Evolutionary conservation across 2,113 vertebrate species (phyloP).

Genomic region (Gallinago jamesoni): DNA sequence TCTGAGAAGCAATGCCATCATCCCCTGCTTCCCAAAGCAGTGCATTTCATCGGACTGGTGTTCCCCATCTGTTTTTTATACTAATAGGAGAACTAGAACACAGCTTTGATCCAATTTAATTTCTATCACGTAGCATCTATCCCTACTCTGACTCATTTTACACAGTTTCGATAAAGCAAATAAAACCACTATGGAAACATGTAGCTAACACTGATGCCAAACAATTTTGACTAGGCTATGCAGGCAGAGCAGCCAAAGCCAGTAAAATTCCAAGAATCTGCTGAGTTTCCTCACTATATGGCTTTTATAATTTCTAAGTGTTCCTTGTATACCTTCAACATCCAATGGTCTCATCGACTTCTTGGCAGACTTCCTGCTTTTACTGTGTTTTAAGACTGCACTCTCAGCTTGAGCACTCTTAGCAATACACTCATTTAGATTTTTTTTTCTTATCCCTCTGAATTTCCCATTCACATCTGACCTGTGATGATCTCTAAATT

Average conservation of each 20-base stretch:
- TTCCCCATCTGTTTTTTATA: background rate
- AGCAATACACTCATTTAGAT: background rate
- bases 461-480: background rate
- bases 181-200: background rate
- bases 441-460: background rate
- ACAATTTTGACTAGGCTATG: background rate
- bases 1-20: background rate
- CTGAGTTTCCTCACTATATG: background rate
- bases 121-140: background rate
- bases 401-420: background rate
- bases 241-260: background rate
- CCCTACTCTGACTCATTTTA: background rate
- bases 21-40: background rate
- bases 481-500: fast-evolving
- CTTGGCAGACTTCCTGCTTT: background rate
- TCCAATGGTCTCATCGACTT: background rate
- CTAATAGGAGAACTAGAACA: background rate
- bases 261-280: background rate
- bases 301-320: background rate
- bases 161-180: background rate
- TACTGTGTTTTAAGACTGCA: background rate
- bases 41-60: background rate
- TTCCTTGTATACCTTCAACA: background rate
- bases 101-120: background rate
- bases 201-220: background rate